A percentile compares a stretch with the other conserved stretches of the same genome.
Conservation (phyloP, 2,113 vertebrate species). For the Myotis lucifugus region DNA sequence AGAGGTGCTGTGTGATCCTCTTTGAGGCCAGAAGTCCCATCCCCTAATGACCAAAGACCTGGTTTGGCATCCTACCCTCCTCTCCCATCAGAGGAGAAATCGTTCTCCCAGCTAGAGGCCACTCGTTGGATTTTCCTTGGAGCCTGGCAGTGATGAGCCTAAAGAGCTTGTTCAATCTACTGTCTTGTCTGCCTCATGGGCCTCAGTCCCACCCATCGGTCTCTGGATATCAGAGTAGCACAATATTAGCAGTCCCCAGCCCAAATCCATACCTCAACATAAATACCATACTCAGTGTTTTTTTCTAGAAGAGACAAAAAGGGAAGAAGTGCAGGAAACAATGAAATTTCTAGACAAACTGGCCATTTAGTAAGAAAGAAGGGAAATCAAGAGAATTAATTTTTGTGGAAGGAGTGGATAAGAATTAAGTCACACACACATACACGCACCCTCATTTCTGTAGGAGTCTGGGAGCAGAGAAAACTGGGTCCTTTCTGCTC, state of each 20-base stretch:
- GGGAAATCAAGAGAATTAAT: neutral
- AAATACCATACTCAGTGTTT: neutral
- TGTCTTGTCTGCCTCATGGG: neutral
- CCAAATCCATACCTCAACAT: neutral
- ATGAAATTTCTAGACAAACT: neutral
- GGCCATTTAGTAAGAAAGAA: neutral
- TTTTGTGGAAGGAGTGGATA: neutral
- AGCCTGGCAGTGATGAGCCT: neutral
- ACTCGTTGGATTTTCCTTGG: neutral
- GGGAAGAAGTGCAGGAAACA: neutral
- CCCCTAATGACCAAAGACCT: neutral
- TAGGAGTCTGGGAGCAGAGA: neutral
- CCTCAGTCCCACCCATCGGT: neutral
- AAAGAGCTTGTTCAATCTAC: neutral
- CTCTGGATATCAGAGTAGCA: neutral
- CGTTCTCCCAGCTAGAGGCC: neutral
- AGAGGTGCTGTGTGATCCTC: neutral
- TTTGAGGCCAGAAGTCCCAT: neutral
- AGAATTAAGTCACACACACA: neutral
- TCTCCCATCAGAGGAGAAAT: neutral
- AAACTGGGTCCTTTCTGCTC: neutral
- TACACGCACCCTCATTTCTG: neutral
- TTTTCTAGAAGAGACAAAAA: neutral
- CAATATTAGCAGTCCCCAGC: neutral
- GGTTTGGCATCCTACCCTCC: neutral